phyloP scores from a whole-genome alignment of 1,140 invertebrate genomes.

The Asbolus verrucosus region DNA sequence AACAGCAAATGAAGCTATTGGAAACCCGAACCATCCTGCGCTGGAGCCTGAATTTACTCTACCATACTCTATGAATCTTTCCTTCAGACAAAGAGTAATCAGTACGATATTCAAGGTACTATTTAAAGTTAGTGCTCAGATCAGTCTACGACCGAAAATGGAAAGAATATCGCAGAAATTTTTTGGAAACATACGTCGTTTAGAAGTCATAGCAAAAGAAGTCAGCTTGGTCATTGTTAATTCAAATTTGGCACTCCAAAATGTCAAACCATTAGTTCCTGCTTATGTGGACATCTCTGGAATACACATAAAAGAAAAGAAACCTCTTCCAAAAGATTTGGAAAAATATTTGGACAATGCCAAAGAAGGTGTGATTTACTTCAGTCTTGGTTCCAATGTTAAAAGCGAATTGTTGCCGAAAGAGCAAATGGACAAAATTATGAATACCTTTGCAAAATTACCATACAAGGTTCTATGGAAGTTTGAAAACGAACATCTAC shows the following conservation, averaged over 20 bases:
- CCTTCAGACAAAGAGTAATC: conserved; percentile 63
- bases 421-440: conserved; percentile 66
- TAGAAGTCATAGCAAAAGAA: conserved; percentile 66
- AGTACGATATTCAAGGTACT: conserved; percentile 49
- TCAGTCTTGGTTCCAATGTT: conserved; percentile 70
- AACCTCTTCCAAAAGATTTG: conserved; percentile 64
- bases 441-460: conserved; percentile 67
- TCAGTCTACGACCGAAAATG: conserved; percentile 45
- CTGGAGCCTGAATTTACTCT: conserved; percentile 63
- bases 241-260: conserved; percentile 65
- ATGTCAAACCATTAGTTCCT: conserved; percentile 66
- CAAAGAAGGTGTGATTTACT: conserved; percentile 69
- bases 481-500: conserved; percentile 67
- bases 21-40: conserved; percentile 65
- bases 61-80: conserved; percentile 60
- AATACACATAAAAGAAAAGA: conserved; percentile 65
- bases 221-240: conserved; percentile 69
- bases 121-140: conserved; percentile 31
- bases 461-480: conserved; percentile 71
- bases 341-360: conserved; percentile 64
- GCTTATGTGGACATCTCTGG: conserved; percentile 67
- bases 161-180: conserved; percentile 61
- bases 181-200: conserved; percentile 65
- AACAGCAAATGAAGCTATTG: conserved; percentile 55
- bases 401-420: conserved; percentile 68